Evolutionary conservation across 2,888 invertebrate species (phyloP).

Genomic region (Melitaea athalia): DNA sequence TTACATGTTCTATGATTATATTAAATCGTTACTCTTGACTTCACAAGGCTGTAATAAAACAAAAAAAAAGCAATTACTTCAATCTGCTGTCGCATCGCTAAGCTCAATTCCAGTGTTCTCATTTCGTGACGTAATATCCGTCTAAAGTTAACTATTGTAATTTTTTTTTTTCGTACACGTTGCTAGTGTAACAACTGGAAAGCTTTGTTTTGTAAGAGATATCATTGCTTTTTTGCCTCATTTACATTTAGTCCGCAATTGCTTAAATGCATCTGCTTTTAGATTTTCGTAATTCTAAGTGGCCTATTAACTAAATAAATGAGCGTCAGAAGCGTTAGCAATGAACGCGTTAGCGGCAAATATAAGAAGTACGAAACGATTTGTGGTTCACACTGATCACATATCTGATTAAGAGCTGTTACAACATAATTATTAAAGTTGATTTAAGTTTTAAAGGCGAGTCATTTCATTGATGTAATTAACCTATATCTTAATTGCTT

Average conservation of each 20-base stretch:
- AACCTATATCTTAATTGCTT: background rate
- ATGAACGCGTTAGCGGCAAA: background rate
- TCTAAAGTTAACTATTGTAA: background rate
- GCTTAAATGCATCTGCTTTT: background rate
- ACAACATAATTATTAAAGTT: slow-evolving; percentile 1
- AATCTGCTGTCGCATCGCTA: background rate
- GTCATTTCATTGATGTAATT: background rate
- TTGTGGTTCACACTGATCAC: background rate
- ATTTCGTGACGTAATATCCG: slow-evolving; percentile 3
- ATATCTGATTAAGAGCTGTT: background rate
- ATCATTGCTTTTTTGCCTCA: background rate
- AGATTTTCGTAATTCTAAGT: background rate
- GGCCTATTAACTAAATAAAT: background rate
- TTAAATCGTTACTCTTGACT: background rate
- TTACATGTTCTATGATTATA: background rate
- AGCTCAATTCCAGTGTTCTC: background rate
- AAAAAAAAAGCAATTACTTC: background rate
- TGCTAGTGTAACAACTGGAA: slow-evolving; percentile 1
- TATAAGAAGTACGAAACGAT: background rate
- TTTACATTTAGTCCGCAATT: background rate
- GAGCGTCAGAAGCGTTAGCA: background rate
- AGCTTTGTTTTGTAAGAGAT: background rate
- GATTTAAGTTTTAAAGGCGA: background rate
- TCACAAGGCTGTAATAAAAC: background rate
- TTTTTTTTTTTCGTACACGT: slow-evolving; percentile 1